phyloP scores from a whole-genome alignment of 1,140 invertebrate genomes.

The Zelostemma sp. region DNA sequence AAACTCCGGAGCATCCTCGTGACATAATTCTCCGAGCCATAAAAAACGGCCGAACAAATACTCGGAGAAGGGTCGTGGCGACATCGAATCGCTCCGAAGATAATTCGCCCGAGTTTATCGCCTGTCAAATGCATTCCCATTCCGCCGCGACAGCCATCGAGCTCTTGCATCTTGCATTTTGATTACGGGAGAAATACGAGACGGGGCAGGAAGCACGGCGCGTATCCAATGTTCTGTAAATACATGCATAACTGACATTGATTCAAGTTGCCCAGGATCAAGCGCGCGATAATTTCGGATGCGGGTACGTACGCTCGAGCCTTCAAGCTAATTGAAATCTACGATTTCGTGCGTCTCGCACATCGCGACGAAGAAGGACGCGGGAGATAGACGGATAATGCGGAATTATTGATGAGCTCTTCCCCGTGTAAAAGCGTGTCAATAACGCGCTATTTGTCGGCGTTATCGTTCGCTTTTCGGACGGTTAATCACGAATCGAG shows the following conservation, averaged over 20 bases:
- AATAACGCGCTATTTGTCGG: slow-evolving; percentile 56
- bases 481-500: slow-evolving; percentile 43
- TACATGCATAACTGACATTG: slow-evolving; percentile 48
- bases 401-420: slow-evolving; percentile 48
- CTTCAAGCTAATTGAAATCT: slow-evolving; percentile 64
- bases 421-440: slow-evolving; percentile 41
- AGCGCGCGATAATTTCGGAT: slow-evolving; percentile 29
- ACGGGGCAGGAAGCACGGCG: slow-evolving; percentile 20
- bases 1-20: too few relatives aligned
- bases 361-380: not conserved
- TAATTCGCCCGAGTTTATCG: slow-evolving; percentile 45
- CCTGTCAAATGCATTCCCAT: slow-evolving; percentile 33
- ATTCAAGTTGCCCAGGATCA: slow-evolving; percentile 42
- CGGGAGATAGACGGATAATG: slow-evolving; percentile 6
- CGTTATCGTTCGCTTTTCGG: slow-evolving; percentile 45
- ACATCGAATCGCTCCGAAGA: not conserved
- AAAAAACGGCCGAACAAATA: not conserved
- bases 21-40: not conserved
- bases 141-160: slow-evolving; percentile 23
- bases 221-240: slow-evolving; percentile 39
- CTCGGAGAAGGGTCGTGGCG: not conserved
- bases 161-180: slow-evolving; percentile 36
- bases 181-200: slow-evolving; percentile 43
- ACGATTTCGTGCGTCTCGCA: slow-evolving; percentile 58
- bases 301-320: slow-evolving; percentile 24